Evolutionary conservation across 2,888 invertebrate genomes (phyloP).

Genomic region (Chloroclystis v-ata): DNA sequence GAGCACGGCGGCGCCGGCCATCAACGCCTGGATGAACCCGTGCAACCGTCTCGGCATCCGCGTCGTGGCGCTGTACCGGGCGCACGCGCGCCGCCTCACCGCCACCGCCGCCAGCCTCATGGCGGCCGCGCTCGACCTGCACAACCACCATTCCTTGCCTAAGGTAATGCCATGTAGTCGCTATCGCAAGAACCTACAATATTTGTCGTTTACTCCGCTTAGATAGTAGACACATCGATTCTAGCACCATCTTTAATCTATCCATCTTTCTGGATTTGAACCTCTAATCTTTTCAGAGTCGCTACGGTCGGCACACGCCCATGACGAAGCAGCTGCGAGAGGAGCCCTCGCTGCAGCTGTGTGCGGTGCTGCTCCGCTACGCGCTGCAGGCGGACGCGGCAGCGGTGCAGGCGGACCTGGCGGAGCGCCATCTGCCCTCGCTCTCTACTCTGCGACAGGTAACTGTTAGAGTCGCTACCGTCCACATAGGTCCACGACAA

Average conservation of each 20-base stretch:
- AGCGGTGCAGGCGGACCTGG: slow-evolving; percentile 89
- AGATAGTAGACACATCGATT: too few species aligned
- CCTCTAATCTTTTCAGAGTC: slow-evolving; percentile 88
- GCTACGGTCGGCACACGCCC: slow-evolving; percentile 92
- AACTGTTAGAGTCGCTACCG: slow-evolving; percentile 89
- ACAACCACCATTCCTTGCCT: slow-evolving; percentile 87
- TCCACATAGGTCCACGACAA: slow-evolving; percentile 91
- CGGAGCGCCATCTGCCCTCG: slow-evolving; percentile 90
- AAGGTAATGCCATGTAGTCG: too few species aligned
- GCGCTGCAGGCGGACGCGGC: slow-evolving; percentile 86
- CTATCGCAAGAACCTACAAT: too few species aligned
- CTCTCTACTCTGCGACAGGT: slow-evolving; percentile 93
- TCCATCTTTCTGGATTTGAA: too few species aligned
- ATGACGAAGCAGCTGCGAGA: slow-evolving; percentile 94
- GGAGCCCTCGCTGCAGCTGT: slow-evolving; percentile 96
- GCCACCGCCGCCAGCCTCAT: slow-evolving; percentile 95
- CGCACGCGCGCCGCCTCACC: slow-evolving; percentile 87
- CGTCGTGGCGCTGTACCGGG: slow-evolving; percentile 87
- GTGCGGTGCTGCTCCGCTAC: slow-evolving; percentile 91
- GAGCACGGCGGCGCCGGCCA: slow-evolving; percentile 96
- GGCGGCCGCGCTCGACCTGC: slow-evolving; percentile 95
- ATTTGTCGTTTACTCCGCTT: too few species aligned
- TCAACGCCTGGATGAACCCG: slow-evolving; percentile 99
- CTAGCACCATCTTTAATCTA: too few species aligned
- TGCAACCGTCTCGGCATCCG: slow-evolving; percentile 92